A percentile compares a stretch with the other conserved stretches of the same genome.
phyloP scores from a whole-genome alignment of 2,113 vertebrate genomes.

The Sylvilagus bachmani region DNA sequence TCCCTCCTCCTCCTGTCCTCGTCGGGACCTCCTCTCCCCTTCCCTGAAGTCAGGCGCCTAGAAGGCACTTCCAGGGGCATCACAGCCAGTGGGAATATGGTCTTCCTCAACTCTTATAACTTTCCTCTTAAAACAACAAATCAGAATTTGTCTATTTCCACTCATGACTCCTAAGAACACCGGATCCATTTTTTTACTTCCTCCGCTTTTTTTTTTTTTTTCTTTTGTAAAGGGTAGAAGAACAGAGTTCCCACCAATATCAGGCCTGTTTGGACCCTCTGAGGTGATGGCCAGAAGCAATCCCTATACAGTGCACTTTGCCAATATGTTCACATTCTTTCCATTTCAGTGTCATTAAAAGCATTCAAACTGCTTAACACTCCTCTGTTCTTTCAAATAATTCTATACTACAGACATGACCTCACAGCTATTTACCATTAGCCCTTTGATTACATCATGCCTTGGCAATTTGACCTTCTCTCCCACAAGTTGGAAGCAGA shows the following conservation, averaged over 20 bases:
- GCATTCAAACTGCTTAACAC: conserved; percentile 35
- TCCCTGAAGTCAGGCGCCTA: conserved; percentile 2
- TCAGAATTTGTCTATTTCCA: conserved; percentile 4
- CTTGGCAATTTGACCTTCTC: conserved; percentile 70
- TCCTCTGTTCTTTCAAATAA: conserved; percentile 41
- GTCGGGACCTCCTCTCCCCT: neutral
- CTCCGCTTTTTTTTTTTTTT: neutral
- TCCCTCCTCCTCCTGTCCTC: neutral
- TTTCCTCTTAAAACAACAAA: conserved; percentile 54
- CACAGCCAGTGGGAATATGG: conserved; percentile 21
- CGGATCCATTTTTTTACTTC: conserved; percentile 26
- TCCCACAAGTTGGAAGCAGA: conserved; percentile 50
- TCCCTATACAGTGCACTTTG: neutral
- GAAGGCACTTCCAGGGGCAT: conserved; percentile 30
- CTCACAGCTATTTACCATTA: conserved; percentile 56
- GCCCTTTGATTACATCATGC: conserved; percentile 68
- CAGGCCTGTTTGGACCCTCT: conserved; percentile 13
- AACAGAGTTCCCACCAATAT: conserved; percentile 24
- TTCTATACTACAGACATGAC: conserved; percentile 63
- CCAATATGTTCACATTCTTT: conserved; percentile 61
- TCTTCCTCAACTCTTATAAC: neutral
- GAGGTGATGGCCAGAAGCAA: conserved; percentile 47
- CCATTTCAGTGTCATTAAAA: conserved; percentile 24
- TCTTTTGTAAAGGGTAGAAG: neutral
- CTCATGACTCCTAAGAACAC: conserved; percentile 49